Evolutionary conservation across 2,113 vertebrate genomes (phyloP).

Genomic region (Mesembrinibis cayennensis): DNA sequence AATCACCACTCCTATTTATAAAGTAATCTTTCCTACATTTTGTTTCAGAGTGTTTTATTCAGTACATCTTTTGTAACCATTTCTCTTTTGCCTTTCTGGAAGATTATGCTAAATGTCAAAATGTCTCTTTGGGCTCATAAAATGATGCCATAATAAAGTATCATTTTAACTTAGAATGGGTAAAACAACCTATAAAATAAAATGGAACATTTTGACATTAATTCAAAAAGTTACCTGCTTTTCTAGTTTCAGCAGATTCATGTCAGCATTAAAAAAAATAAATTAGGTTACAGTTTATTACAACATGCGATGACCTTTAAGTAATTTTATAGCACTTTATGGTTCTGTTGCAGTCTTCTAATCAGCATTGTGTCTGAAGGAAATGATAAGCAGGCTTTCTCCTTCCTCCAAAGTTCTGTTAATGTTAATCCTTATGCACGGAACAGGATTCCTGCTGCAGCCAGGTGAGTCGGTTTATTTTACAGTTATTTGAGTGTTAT

Average conservation of each 20-base stretch:
- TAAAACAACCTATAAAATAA: conserved; percentile 81
- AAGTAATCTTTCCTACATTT: conserved; percentile 69
- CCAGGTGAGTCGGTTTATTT: neutral
- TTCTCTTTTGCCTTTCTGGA: conserved; percentile 70
- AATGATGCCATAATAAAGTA: conserved; percentile 68
- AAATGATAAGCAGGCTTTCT: conserved; percentile 49
- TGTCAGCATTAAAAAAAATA: conserved; percentile 73
- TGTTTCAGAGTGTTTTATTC: conserved; percentile 68
- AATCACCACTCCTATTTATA: conserved; percentile 73
- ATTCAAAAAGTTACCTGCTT: conserved; percentile 73
- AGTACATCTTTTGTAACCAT: conserved; percentile 70
- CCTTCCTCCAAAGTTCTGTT: conserved; percentile 44
- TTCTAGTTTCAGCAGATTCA: conserved; percentile 70
- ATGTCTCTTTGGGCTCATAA: conserved; percentile 76
- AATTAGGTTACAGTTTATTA: conserved; percentile 75
- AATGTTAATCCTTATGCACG: conserved; percentile 7
- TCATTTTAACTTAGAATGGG: conserved; percentile 74
- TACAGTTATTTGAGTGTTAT: neutral
- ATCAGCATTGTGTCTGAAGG: conserved; percentile 59
- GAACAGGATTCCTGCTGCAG: neutral
- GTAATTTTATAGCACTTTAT: conserved; percentile 64
- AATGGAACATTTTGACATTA: conserved; percentile 77
- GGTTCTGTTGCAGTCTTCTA: conserved; percentile 60
- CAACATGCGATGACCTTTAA: conserved; percentile 78
- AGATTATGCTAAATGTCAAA: conserved; percentile 82